These are phyloP conservation scores for Drosophila eugracilis DNA, from an alignment of 1,140 invertebrate genomes.

Conservation along the genomic window DNA sequence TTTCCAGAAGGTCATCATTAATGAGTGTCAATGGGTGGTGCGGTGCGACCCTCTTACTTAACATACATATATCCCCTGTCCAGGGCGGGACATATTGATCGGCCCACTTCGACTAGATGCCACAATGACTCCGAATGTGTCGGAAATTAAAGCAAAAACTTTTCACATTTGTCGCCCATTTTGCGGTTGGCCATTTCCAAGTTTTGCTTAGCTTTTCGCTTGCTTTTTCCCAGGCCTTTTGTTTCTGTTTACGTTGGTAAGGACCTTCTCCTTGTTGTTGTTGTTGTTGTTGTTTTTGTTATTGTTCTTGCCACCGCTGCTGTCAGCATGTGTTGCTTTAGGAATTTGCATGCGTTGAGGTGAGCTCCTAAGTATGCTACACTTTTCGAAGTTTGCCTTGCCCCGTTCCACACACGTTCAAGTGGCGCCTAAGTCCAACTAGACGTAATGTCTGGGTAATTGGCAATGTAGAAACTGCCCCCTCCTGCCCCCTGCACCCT, in stretches of 20 bases:
- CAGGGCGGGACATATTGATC: slow-evolving; percentile 77
- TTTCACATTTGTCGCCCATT: slow-evolving; percentile 80
- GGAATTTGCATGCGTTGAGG: slow-evolving; percentile 62
- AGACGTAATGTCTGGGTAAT: slow-evolving; percentile 60
- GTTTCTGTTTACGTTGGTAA: slow-evolving; percentile 8
- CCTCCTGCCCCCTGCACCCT: no score
- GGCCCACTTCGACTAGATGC: slow-evolving; percentile 14
- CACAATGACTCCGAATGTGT: slow-evolving; percentile 40
- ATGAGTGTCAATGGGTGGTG: slow-evolving; percentile 71
- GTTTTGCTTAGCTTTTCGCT: slow-evolving; percentile 22
- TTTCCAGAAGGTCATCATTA: slow-evolving; percentile 82
- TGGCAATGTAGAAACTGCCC: slow-evolving; percentile 38
- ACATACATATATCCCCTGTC: no score
- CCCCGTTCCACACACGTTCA: neutral
- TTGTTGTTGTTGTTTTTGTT: slow-evolving; percentile 7
- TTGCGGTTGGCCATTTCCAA: slow-evolving; percentile 66
- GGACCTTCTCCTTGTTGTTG: slow-evolving; percentile 1
- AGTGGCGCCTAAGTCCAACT: neutral
- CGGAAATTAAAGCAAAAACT: slow-evolving; percentile 78
- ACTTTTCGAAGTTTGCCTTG: slow-evolving; percentile 20
- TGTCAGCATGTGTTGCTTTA: slow-evolving; percentile 37
- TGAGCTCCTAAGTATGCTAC: slow-evolving; percentile 61
- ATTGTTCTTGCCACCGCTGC: slow-evolving; percentile 3
- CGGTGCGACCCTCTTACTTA: no score
- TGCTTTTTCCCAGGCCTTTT: slow-evolving; percentile 3